phyloP scores from a whole-genome alignment of 2,113 vertebrate genomes.

The Odontesthes bonariensis region DNA sequence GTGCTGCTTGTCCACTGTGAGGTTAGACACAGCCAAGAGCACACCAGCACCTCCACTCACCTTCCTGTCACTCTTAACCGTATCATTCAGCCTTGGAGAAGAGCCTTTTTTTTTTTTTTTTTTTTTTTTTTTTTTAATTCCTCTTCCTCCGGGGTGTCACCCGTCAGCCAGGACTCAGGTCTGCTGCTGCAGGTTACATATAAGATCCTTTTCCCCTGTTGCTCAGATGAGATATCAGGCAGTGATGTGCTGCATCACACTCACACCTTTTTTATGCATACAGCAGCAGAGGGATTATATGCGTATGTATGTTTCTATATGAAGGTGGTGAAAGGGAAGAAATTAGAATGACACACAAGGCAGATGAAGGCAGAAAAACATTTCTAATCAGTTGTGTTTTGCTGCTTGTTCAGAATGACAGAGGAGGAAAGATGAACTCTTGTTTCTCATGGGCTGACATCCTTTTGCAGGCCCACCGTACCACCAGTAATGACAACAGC shows the following conservation, averaged over 20 bases:
- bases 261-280: background rate
- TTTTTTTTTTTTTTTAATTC: too few relatives aligned
- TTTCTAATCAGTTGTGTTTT: conserved; percentile 35
- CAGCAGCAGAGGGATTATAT: background rate
- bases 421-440: conserved; percentile 11
- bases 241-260: conserved; percentile 27
- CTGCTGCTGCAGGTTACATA: conserved; percentile 51
- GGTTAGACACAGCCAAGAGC: conserved; percentile 57
- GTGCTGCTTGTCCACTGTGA: conserved; percentile 39
- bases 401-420: conserved; percentile 25
- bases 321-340: conserved; percentile 3
- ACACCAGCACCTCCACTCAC: conserved; percentile 55
- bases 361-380: conserved; percentile 33
- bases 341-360: conserved; percentile 21
- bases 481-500: conserved; percentile 44
- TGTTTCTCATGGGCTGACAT: conserved; percentile 43
- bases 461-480: conserved; percentile 35
- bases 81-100: conserved; percentile 70
- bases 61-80: conserved; percentile 49
- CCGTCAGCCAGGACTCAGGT: conserved; percentile 41
- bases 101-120: conserved; percentile 62
- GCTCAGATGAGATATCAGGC: conserved; percentile 24
- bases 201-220: conserved; percentile 28
- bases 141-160: conserved; percentile 53
- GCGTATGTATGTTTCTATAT: background rate